phyloP scores from a whole-genome alignment of 2,888 invertebrate genomes.

The Orthosia cruda region DNA sequence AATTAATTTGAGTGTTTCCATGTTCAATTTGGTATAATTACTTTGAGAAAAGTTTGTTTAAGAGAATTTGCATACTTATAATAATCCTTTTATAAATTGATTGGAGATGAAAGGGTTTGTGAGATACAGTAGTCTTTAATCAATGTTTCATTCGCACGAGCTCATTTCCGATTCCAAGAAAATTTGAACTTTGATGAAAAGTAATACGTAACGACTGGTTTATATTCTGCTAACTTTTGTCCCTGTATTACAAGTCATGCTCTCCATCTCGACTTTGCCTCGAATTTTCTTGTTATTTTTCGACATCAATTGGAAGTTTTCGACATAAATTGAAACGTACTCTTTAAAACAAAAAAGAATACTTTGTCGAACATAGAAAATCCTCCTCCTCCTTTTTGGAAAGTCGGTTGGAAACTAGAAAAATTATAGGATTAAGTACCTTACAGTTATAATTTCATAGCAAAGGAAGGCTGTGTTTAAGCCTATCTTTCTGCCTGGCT shows the following conservation, averaged over 20 bases:
- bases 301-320: no score
- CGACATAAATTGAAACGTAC: no score
- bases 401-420: no score
- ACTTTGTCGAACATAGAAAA: no score
- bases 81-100: conserved; percentile 7
- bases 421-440: conserved; percentile 10
- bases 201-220: no score
- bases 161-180: neutral
- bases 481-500: conserved; percentile 17
- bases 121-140: neutral
- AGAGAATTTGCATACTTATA: neutral
- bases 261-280: no score
- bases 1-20: neutral
- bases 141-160: neutral
- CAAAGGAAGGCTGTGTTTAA: neutral
- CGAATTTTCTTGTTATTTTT: no score
- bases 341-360: no score
- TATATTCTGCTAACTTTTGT: neutral
- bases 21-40: neutral
- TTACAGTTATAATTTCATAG: neutral
- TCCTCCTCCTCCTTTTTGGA: no score
- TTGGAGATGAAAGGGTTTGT: neutral
- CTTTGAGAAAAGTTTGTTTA: neutral
- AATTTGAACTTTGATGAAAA: neutral
- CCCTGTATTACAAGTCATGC: no score